These are phyloP conservation scores for Tortricodes alternella DNA, from an alignment of 2,888 invertebrate genomes.

Conservation along the genomic window DNA sequence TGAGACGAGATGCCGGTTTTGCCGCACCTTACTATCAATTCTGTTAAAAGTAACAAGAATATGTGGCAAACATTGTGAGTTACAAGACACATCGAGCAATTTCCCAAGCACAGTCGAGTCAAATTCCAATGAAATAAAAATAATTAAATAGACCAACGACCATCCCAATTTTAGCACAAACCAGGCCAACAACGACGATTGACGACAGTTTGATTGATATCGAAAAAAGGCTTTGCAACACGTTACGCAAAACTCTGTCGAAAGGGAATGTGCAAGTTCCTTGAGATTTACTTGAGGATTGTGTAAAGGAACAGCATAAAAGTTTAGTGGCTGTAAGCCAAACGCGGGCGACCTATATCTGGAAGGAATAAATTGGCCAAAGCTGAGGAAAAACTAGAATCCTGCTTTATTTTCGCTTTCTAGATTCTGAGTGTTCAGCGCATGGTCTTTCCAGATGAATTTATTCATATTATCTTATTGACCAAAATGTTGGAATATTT, in stretches of 20 bases:
- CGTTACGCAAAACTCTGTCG: background rate
- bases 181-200: too few species aligned
- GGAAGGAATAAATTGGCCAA: conserved; percentile 17
- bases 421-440: background rate
- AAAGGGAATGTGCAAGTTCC: conserved; percentile 17
- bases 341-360: conserved; percentile 26
- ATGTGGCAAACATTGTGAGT: too few species aligned
- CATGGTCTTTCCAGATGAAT: conserved; percentile 6
- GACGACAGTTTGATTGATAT: conserved; percentile 18
- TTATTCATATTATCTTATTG: background rate
- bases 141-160: too few species aligned
- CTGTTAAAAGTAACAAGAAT: background rate
- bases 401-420: conserved; percentile 1
- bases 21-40: background rate
- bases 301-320: conserved; percentile 22
- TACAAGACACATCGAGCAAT: too few species aligned
- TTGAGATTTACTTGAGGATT: conserved; percentile 7
- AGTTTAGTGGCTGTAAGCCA: conserved; percentile 30
- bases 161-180: too few species aligned
- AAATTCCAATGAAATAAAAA: too few species aligned
- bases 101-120: too few species aligned
- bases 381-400: conserved; percentile 9
- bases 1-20: background rate
- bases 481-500: background rate
- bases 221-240: conserved; percentile 1